Evolutionary conservation across 2,888 invertebrate genomes (phyloP), one percentile per base, ranked within the genome.

Genomic region (Mechanitis mazaeus): DNA sequence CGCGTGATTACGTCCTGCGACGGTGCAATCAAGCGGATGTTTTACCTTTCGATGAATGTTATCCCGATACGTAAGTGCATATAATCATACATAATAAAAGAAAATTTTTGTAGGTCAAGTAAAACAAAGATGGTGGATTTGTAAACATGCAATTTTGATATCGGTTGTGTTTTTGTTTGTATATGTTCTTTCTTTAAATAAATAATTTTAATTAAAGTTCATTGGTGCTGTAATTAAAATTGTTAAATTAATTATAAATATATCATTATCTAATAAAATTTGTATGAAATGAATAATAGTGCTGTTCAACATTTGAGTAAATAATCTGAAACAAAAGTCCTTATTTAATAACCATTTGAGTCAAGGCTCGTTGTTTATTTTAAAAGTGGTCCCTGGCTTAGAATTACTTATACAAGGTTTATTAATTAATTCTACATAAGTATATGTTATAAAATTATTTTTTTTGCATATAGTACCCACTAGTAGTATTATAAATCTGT

Each of bases 21-120:
- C 92, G 92, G 83, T 95, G 95, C 81, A 88, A 87, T 68, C 95
- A 95, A 83, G 83, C 89, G 33, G 91, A 91, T 69, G 90, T 93
- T 54, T 74, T 93, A 68, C 81, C 84, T 63, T 95, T 95, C 87
- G 90, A 91, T 80, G 89, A 91, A 84, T 92, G 92, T 79, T 95
- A 94, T 83, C 91, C 93, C 67, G 87, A 92, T 73, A 80, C 90
- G 94, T 94, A 78, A 91, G 92, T 88, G 77, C 31, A 45, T 4
- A 28, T 42, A 33, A 56, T 12, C 59, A 50, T 60, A 60, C 54
- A 58, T 58, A n/a, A 58, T 57, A 56, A 60, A 45, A 28, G 42
- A 45, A 54, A 56, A 33, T 53, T 60, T 56, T 63, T 62, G 56
- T 69, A 56, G 68, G 70, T 69, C 69, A 67, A 55, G 60, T 63